Base-by-base conservation (phyloP, 2,113 vertebrate genomes). In the Benitochromis conjunctus region DNA sequence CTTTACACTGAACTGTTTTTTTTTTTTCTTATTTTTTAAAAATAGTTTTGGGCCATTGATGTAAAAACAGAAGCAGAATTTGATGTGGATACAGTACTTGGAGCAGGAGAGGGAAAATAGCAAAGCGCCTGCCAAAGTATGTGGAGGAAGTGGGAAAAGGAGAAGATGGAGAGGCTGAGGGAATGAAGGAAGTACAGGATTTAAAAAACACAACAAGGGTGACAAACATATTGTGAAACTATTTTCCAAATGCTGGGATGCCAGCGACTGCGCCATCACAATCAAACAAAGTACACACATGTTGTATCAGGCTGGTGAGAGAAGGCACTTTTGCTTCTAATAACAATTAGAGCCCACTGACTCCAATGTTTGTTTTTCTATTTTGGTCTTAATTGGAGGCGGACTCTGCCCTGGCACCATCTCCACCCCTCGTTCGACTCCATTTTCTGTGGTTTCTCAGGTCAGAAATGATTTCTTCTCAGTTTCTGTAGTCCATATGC, bases 371-470 rank as follows among this genome's bases (percentile, higher is more conserved):
- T 82, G 24, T 53, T 84, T 71, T 58, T 58, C 81, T 86, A 62
- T 88, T 93, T 87, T 41, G 57, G 77, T 86, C 88, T 90, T 71
- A 71, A 87, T 87, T 64, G 77, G 26, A 31, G 74, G 9, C 48
- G 14, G 14, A 18, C 53, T 29, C 29, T 62, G 77, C 38, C 58
- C 76, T 71, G 87, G 80, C 80, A 7, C 48, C 6, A 16, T 38
- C 69, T 34, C 41, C 46, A 10, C 31, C 38, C 57, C 51, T 19
- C 21, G 34, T 8, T 81, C 26, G 43, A 36, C 76, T 62, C 62
- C 13, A 11, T 38, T 82, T 81, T 57, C 8, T 62, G 38, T 66
- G 60, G 26, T 76, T 81, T 55, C 31, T 77, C 62, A 26, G 36
- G 54, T 46, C n/a, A n/a, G 43, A 19, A 78, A 21, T 21, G 19